A percentile compares a stretch with the other conserved stretches of the same genome.
These are phyloP conservation scores for Lophotriccus pileatus DNA, from an alignment of 2,797 vertebrate genomes.

Conservation along the genomic window DNA sequence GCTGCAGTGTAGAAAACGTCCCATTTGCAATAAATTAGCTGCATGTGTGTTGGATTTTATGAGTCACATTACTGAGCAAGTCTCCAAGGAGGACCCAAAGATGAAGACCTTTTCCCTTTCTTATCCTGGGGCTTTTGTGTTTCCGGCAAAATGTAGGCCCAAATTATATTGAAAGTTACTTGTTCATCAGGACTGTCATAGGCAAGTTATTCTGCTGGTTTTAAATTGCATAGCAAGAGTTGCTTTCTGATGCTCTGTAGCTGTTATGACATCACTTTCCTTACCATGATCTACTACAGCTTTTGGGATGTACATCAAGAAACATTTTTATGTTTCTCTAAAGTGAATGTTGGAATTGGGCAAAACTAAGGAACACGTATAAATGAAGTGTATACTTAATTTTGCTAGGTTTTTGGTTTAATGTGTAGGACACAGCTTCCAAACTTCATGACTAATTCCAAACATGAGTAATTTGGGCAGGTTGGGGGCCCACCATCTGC, in stretches of 20 bases:
- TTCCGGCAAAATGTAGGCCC: neutral
- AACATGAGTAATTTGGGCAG: neutral
- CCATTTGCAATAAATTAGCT: constrained; percentile 3
- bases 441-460: neutral
- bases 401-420: neutral
- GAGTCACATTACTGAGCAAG: constrained; percentile 19
- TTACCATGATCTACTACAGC: neutral
- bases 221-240: neutral
- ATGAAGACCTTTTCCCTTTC: neutral
- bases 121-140: neutral
- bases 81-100: neutral
- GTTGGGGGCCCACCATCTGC: neutral
- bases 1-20: constrained; percentile 32
- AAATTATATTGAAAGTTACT: neutral
- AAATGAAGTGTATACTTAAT: neutral
- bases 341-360: neutral
- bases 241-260: neutral
- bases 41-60: constrained; percentile 23
- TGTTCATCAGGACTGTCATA: neutral
- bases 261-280: neutral
- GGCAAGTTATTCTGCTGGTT: neutral
- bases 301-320: neutral
- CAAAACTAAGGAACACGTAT: neutral
- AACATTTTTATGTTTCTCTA: neutral
- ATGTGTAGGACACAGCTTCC: neutral